These are phyloP conservation scores for Neodon shergylaensis DNA, from an alignment of 2,113 vertebrate species.

Conservation along the genomic window DNA sequence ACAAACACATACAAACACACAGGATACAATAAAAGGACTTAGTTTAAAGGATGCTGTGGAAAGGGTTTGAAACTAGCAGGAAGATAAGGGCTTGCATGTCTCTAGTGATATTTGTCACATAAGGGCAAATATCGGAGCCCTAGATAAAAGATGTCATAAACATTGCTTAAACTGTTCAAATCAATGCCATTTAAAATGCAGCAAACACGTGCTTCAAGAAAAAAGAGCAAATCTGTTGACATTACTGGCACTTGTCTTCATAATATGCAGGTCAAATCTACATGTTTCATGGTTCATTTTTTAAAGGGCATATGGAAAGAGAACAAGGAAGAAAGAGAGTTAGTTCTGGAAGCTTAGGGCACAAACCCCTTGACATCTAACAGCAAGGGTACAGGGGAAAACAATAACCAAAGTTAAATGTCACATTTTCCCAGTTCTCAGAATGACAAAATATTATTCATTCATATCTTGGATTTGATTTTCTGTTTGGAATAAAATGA, in stretches of 20 bases:
- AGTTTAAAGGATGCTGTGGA: not conserved
- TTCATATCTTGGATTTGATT: constrained; percentile 10
- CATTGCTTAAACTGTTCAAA: not conserved
- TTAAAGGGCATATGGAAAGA: constrained; percentile 10
- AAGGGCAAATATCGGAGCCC: not conserved
- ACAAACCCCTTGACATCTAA: constrained; percentile 61
- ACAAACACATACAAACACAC: not conserved
- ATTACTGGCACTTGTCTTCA: not conserved
- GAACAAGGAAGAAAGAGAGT: constrained; percentile 28
- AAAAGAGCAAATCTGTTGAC: not conserved
- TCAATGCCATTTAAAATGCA: not conserved
- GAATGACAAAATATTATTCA: constrained; percentile 69
- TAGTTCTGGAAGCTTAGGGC: constrained; percentile 5
- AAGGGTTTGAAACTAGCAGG: not conserved
- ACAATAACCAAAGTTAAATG: not conserved
- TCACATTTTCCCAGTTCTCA: constrained; percentile 65
- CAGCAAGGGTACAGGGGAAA: constrained; percentile 52
- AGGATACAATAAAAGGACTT: not conserved
- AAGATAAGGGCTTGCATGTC: not conserved
- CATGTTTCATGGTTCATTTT: not conserved
- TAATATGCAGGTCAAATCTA: not conserved
- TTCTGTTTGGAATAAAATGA: constrained; percentile 47
- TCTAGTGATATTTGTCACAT: not conserved
- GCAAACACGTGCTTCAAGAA: not conserved
- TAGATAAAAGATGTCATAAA: not conserved